A percentile compares a stretch with the other conserved stretches of the same genome.
Evolutionary conservation across 2,113 vertebrate genomes (phyloP).

Genomic region (Daboia siamensis): DNA sequence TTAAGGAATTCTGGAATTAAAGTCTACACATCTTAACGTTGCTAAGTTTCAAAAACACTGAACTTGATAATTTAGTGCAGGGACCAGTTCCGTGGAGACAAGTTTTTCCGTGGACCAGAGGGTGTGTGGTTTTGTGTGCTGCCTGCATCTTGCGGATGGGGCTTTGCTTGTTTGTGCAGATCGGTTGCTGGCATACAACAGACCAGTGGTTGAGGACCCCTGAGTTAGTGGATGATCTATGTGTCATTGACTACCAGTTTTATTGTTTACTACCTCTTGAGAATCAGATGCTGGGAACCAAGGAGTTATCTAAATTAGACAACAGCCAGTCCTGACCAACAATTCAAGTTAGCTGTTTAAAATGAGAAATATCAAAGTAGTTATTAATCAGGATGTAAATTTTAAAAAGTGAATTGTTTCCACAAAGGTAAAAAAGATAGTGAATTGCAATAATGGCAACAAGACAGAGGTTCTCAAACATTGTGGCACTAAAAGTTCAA

Average conservation of each 20-base stretch:
- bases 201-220: too few species aligned
- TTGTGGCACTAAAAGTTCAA: background rate
- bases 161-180: too few species aligned
- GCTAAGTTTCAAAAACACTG: background rate
- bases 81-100: too few species aligned
- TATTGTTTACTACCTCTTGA: background rate
- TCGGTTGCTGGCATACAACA: too few species aligned
- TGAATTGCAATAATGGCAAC: background rate
- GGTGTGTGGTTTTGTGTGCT: too few species aligned
- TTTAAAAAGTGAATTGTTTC: background rate
- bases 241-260: background rate
- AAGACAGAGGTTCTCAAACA: background rate
- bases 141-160: too few species aligned
- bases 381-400: background rate
- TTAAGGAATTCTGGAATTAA: background rate
- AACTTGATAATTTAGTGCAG: background rate
- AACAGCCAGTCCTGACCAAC: background rate
- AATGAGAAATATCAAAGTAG: background rate
- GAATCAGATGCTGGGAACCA: background rate
- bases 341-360: background rate
- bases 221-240: background rate
- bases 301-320: background rate
- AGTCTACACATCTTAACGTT: background rate
- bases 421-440: background rate
- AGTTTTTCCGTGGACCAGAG: too few species aligned